Conservation (phyloP, 2,113 vertebrate genomes). For the Puntigrus tetrazona region DNA sequence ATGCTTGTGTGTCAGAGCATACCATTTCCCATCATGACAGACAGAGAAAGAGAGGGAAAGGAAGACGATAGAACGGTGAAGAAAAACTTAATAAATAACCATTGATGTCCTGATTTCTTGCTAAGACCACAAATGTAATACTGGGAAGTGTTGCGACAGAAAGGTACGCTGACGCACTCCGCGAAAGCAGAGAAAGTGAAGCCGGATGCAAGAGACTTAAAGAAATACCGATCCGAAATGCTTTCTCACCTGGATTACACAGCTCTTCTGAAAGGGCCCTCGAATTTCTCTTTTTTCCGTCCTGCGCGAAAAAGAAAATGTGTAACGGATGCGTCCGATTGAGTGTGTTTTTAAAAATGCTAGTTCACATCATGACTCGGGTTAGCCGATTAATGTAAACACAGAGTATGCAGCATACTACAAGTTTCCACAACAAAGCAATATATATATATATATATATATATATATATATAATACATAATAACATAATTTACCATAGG, state of each 20-base stretch:
- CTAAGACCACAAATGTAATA: background rate
- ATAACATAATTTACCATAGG: conserved; percentile 60
- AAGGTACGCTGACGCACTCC: background rate
- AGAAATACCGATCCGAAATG: background rate
- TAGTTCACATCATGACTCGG: background rate
- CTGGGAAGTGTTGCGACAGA: conserved; percentile 9
- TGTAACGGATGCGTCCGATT: background rate
- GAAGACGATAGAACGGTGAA: background rate
- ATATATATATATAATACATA: background rate
- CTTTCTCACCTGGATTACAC: conserved; percentile 65
- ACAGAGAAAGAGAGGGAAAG: conserved; percentile 1
- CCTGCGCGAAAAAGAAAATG: conserved; percentile 1
- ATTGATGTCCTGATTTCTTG: background rate
- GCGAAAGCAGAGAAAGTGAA: background rate
- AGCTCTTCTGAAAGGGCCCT: background rate
- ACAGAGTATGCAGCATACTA: background rate
- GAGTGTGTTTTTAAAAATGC: background rate
- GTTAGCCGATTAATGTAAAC: background rate
- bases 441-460: too few species aligned
- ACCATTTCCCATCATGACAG: conserved; percentile 57
- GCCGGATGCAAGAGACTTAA: background rate
- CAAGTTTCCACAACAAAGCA: background rate
- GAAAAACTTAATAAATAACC: conserved; percentile 17
- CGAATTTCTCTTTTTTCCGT: background rate
- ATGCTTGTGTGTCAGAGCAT: conserved; percentile 29